Conservation (phyloP, 2,797 vertebrate species). For the Clarias platycephalus region DNA sequence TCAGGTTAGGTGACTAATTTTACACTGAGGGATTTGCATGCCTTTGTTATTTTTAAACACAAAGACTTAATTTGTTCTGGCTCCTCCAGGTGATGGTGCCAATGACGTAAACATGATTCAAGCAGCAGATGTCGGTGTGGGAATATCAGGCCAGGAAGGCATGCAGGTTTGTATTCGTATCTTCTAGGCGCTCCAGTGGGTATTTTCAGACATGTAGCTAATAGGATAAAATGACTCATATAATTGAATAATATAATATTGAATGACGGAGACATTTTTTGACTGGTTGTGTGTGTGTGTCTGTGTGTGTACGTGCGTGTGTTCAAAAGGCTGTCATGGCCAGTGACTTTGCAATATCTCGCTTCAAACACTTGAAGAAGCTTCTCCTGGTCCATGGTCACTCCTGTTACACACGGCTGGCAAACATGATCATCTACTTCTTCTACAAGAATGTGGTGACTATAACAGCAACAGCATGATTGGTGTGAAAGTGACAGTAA, state of each 20-base stretch:
- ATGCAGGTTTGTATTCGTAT: conserved; percentile 83
- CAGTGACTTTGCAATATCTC: conserved; percentile 91
- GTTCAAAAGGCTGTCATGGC: conserved; percentile 89
- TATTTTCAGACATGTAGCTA: conserved; percentile 35
- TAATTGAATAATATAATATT: conserved; percentile 36
- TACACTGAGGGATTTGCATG: background rate
- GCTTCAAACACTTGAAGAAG: conserved; percentile 91
- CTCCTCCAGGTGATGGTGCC: conserved; percentile 86
- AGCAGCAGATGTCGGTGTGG: conserved; percentile 89
- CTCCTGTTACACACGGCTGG: conserved; percentile 89
- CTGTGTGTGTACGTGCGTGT: conserved; percentile 33
- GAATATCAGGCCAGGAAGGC: conserved; percentile 93
- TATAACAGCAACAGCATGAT: conserved; percentile 22
- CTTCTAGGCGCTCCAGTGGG: conserved; percentile 13
- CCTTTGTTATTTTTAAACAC: conserved; percentile 16
- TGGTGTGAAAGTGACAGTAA: conserved; percentile 16
- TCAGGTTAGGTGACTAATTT: background rate
- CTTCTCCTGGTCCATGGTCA: conserved; percentile 91
- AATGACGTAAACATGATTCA: conserved; percentile 98
- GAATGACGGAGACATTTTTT: conserved; percentile 10
- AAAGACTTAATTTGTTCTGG: conserved; percentile 20
- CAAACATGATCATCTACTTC: conserved; percentile 94
- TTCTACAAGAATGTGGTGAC: conserved; percentile 98
- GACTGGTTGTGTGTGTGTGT: conserved; percentile 35
- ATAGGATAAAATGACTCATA: conserved; percentile 40